Evolutionary conservation across 1,140 invertebrate species (phyloP), one percentile per base, ranked within the genome.

Genomic region (Aphaenogaster ashmeadi): DNA sequence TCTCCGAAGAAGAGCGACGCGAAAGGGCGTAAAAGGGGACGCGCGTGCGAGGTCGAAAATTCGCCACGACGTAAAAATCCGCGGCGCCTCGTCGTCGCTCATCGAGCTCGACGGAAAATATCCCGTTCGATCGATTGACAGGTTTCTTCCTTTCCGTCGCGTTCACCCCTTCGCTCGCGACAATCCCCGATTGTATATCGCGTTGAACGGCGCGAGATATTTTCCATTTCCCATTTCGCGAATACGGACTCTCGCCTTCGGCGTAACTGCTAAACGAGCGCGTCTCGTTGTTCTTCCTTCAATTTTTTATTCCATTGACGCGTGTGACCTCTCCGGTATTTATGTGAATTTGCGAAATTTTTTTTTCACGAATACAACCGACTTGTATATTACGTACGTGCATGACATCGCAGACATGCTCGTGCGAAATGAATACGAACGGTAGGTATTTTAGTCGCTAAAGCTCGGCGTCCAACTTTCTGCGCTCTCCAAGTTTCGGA

Each of bases 161-260:
- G 36, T 80, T 80, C 13, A 41, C 11, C 21, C 33, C 27, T 21
- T 9, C 64, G 62, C 21, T 52, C 44, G 44, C 36, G 9, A 66
- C 9, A 27, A 5, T 44, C 11, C 38, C 2, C 21, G 21, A 27
- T 50, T 52, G 54, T 38, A 8, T 72, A 36, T 21, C 7, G 9
- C n/a, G 18, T 15, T 11, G 47, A 66, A 67, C 36, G 36, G 27
- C 27, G 27, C 27, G 27, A 27, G 27, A 41, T 69, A 56, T 58
- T 71, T 71, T 71, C 50, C 21, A 56, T 56, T 58, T 83, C 9
- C 36, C 79, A 8, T 79, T 79, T 27, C 60, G 77, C 36, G 8
- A 58, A 38, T n/a, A n/a, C 38, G 79, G 18, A 54, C 33, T 71
- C 36, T 44, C 44, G 6, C 67, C 41, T 41, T 36, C 52, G 69